phyloP scores from a whole-genome alignment of 2,888 invertebrate genomes.

The Amblyjoppa fuscipennis region DNA sequence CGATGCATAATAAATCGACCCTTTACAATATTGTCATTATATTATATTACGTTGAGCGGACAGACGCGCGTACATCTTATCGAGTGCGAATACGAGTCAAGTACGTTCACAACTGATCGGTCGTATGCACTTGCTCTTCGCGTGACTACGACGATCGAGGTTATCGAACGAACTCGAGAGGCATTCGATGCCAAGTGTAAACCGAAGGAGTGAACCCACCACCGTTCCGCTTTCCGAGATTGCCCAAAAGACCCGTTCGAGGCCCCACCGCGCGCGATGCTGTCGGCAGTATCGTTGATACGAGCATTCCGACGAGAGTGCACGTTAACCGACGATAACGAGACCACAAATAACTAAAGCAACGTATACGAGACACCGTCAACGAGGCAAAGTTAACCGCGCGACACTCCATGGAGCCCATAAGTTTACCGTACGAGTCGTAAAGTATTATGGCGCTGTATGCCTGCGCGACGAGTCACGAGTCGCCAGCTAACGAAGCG shows the following conservation, averaged over 20 bases:
- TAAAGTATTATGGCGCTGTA: not conserved
- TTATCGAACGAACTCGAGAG: conserved; percentile 77
- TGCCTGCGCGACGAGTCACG: not conserved
- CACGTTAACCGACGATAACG: not conserved
- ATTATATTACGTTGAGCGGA: conserved; percentile 41
- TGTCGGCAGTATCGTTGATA: not conserved
- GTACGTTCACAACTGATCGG: conserved; percentile 67
- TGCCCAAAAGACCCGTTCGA: not conserved
- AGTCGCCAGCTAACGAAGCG: not conserved
- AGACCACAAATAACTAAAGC: not conserved
- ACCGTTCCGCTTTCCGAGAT: not conserved
- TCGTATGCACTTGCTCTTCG: conserved; percentile 3
- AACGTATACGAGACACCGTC: not conserved
- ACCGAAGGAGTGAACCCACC: not conserved
- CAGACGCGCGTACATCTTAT: conserved; percentile 15
- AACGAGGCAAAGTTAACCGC: not conserved
- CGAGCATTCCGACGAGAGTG: not conserved
- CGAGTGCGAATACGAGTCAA: conserved; percentile 77
- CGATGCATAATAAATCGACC: conserved; percentile 11
- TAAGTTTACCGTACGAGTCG: not conserved
- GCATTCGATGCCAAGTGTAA: conserved; percentile 71
- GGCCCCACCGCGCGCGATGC: too few relatives aligned
- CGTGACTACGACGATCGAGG: conserved; percentile 12
- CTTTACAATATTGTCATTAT: conserved; percentile 54
- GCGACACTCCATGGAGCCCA: not conserved